Conservation (phyloP, 2,797 vertebrate species). For the Catostomus latipinnis region DNA sequence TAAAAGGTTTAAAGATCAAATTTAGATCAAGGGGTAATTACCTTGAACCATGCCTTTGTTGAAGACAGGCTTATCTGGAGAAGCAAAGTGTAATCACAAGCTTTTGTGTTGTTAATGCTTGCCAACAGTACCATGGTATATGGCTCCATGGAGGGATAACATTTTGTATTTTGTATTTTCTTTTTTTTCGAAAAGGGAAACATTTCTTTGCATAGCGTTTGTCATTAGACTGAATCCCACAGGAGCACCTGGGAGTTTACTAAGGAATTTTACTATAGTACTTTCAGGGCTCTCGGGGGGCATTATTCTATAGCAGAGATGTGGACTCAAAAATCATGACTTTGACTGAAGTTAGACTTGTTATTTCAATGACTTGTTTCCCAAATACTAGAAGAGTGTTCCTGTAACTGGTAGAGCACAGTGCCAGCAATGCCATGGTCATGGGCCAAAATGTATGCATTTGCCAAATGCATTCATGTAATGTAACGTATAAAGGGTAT, state of each 20-base stretch:
- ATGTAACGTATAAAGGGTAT: no score
- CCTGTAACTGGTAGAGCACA: no score
- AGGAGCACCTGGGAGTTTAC: slow-evolving; percentile 38
- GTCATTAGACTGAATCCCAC: slow-evolving; percentile 48
- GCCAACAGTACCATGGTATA: slow-evolving; percentile 48
- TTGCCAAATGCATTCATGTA: no score
- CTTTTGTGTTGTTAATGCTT: slow-evolving; percentile 52
- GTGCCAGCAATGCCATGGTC: no score
- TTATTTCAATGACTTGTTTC: background rate
- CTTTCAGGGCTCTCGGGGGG: slow-evolving; percentile 37
- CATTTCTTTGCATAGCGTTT: slow-evolving; percentile 55
- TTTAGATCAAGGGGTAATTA: slow-evolving; percentile 48
- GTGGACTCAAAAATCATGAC: slow-evolving; percentile 30
- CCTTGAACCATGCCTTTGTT: slow-evolving; percentile 45
- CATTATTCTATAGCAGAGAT: slow-evolving; percentile 31
- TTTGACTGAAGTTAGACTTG: slow-evolving; percentile 4
- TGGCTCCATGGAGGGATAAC: slow-evolving; percentile 44
- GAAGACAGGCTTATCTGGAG: slow-evolving; percentile 58
- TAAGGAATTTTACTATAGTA: slow-evolving; percentile 43
- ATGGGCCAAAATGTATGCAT: no score
- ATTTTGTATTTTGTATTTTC: background rate
- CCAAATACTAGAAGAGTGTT: no score
- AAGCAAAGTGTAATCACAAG: slow-evolving; percentile 50
- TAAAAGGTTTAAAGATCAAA: slow-evolving; percentile 55
- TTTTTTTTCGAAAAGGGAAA: slow-evolving; percentile 47